These are phyloP conservation scores for Agrilus mali DNA, from an alignment of 2,888 invertebrate genomes.

Conservation along the genomic window DNA sequence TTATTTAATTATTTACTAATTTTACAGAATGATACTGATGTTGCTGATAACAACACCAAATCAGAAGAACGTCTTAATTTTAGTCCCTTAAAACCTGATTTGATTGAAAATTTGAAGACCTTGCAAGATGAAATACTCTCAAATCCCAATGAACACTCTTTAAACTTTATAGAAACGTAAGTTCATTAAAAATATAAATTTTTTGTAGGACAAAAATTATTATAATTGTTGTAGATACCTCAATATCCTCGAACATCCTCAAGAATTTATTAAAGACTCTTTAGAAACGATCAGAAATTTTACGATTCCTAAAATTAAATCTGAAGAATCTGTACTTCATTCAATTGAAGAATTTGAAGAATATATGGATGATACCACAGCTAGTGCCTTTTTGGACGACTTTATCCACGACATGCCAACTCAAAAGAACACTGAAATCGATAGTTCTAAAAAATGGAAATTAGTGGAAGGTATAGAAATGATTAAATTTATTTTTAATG, in stretches of 20 bases:
- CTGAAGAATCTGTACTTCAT: not conserved
- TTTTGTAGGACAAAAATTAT: not conserved
- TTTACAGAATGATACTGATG: slow-evolving; percentile 8
- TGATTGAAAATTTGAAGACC: slow-evolving; percentile 9
- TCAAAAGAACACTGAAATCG: not conserved
- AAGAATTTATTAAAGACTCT: too few relatives aligned
- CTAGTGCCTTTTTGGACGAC: not conserved
- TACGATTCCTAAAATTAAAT: too few relatives aligned
- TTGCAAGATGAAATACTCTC: slow-evolving; percentile 15
- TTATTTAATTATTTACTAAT: not conserved
- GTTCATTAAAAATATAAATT: slow-evolving; percentile 2
- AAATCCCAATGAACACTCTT: slow-evolving; percentile 14
- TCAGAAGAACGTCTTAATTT: slow-evolving; percentile 12
- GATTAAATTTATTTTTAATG: not conserved
- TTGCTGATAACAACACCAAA: slow-evolving; percentile 5
- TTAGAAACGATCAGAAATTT: too few relatives aligned
- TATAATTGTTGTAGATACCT: too few relatives aligned
- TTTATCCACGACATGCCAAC: not conserved
- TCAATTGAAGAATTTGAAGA: not conserved
- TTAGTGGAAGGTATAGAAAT: slow-evolving; percentile 12
- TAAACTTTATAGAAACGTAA: slow-evolving; percentile 17
- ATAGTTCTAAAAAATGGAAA: slow-evolving; percentile 10
- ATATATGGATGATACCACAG: not conserved
- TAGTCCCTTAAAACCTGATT: slow-evolving; percentile 10
- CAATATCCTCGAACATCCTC: too few relatives aligned